These are phyloP conservation scores for Paedocypris sp. DNA, from an alignment of 2,113 vertebrate species.

Conservation along the genomic window DNA sequence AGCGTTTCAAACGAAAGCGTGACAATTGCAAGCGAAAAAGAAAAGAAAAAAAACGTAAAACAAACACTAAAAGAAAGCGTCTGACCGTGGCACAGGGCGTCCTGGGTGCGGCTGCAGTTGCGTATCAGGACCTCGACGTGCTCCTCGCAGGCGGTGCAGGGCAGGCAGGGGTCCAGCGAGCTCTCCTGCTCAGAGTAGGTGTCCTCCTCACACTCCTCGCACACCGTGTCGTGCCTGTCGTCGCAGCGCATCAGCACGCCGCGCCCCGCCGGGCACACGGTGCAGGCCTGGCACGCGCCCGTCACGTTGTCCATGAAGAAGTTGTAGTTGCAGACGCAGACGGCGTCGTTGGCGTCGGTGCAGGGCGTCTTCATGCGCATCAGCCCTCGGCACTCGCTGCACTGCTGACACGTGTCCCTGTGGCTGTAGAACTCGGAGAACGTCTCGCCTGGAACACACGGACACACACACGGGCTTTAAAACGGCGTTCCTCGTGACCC, in stretches of 20 bases:
- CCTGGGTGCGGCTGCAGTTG: constrained; percentile 60
- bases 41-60: not conserved
- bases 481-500: too few species aligned
- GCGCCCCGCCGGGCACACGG: constrained; percentile 67
- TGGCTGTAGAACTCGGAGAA: constrained; percentile 81
- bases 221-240: constrained; percentile 70
- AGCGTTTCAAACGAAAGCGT: too few species aligned
- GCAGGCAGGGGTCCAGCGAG: constrained; percentile 86
- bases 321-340: constrained; percentile 78
- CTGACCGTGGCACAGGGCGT: constrained; percentile 76
- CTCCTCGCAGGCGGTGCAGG: constrained; percentile 86
- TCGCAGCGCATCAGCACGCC: constrained; percentile 74
- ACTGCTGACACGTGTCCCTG: constrained; percentile 70
- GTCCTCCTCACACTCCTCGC: constrained; percentile 76
- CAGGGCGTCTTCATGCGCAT: constrained; percentile 85
- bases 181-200: constrained; percentile 86
- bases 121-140: constrained; percentile 58
- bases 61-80: too few species aligned
- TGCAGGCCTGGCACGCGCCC: constrained; percentile 64
- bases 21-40: too few species aligned
- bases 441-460: constrained; percentile 74
- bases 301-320: constrained; percentile 58
- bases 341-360: constrained; percentile 87
- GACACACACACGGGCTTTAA: too few species aligned
- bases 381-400: constrained; percentile 76